phyloP scores from a whole-genome alignment of 2,113 vertebrate genomes.

The Bufo bufo region DNA sequence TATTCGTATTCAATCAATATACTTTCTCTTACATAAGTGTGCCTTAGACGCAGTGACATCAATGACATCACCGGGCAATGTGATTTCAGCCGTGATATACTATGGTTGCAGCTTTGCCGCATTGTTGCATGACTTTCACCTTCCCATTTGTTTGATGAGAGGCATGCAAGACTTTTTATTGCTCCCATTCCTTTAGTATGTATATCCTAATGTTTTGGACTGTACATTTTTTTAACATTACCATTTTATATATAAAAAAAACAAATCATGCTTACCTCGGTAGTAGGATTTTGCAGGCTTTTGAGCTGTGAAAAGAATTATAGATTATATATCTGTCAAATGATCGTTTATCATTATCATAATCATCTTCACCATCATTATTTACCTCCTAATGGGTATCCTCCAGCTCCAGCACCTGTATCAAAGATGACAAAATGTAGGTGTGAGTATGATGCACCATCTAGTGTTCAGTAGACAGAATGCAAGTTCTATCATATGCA shows the following conservation, averaged over 20 bases:
- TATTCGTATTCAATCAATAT: not conserved
- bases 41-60: not conserved
- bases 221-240: too few species aligned
- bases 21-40: not conserved
- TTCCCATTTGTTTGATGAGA: not conserved
- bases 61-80: not conserved
- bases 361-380: too few species aligned
- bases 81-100: not conserved
- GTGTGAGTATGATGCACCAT: not conserved
- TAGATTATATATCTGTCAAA: not conserved
- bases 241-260: not conserved
- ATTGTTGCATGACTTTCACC: not conserved
- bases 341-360: not conserved
- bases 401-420: constrained; percentile 65
- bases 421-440: not conserved
- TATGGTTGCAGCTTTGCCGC: not conserved
- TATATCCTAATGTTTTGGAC: too few species aligned
- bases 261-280: constrained; percentile 30
- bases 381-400: constrained; percentile 69
- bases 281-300: constrained; percentile 54
- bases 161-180: not conserved
- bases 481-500: not conserved
- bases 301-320: constrained; percentile 28
- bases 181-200: too few species aligned
- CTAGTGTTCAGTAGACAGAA: constrained; percentile 20